Evolutionary conservation across 2,113 vertebrate genomes (phyloP), one percentile per base, ranked within the genome.

Genomic region (Baryphthengus martii): DNA sequence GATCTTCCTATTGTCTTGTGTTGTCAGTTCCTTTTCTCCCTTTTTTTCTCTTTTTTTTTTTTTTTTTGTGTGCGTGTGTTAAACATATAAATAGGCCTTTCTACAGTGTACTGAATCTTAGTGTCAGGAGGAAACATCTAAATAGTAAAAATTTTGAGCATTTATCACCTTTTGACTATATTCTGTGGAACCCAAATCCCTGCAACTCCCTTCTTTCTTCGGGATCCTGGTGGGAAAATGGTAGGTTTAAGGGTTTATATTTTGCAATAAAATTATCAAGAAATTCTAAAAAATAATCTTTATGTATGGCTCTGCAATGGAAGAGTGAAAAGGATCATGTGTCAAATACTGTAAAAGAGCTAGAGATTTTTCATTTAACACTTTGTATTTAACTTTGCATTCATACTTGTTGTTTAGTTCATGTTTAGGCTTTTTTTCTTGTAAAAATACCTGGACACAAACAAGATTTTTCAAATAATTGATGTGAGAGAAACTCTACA

Each of bases 391-490:
- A 95, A 65, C 11, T 83, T 89, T 61, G 21, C 7, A 12, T 80
- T 90, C 7, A 19, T 29, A 47, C 11, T 56, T 67, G 21, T n/a
- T 55, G 42, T 58, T 80, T 79, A 61, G 89, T 26, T 65, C 5
- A 35, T 4, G 3, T 25, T 77, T 44, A 70, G 24, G 33, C 44
- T 23, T 39, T 33, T 19, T 39, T 35, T 35, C 19, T 68, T 53
- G 39, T 75, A 70, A 92, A 90, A 42, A 85, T 49, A 78, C 50
- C 61, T 75, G 67, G 67, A 93, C 33, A 4, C 17, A 59, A 93
- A 94, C n/a, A 53, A 88, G 75, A 85, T 16, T 75, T 75, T 68
- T 92, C 68, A 87, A 72, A 80, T 56, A 93, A 74, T 19, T 93
- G 80, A 63, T 26, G 5, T 58, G 61, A 94, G 62, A 62, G 28